A percentile compares a stretch with the other conserved stretches of the same genome.
Conservation (phyloP, 2,113 vertebrate species). For the Laticauda colubrina region DNA sequence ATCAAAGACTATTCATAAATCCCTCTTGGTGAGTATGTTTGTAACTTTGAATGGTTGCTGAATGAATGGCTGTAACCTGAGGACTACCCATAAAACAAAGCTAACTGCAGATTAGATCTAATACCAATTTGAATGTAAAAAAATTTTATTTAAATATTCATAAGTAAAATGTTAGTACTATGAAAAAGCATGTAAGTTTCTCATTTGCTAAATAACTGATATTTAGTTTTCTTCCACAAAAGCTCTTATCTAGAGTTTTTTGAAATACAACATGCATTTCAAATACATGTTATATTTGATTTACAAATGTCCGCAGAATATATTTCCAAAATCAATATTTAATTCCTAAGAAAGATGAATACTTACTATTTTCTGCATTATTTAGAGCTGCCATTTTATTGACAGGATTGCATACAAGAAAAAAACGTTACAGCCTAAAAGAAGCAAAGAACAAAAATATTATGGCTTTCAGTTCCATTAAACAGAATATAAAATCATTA, state of each 20-base stretch:
- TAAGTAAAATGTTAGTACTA: not conserved
- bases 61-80: not conserved
- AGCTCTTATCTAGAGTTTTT: not conserved
- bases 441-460: not conserved
- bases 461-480: not conserved
- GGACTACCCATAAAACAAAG: not conserved
- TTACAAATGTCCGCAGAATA: not conserved
- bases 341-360: not conserved
- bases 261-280: not conserved
- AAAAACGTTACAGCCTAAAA: not conserved
- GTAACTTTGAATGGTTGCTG: not conserved
- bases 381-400: constrained; percentile 53
- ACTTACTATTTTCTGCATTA: constrained; percentile 60
- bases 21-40: no score
- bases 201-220: not conserved
- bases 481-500: not conserved
- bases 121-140: not conserved
- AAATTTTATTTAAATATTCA: not conserved
- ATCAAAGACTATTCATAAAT: no score
- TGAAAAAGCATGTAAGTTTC: not conserved
- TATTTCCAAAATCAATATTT: not conserved
- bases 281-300: not conserved
- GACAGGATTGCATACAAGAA: not conserved
- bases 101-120: not conserved
- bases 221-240: not conserved